A percentile compares a stretch with the other conserved stretches of the same genome.
Evolutionary conservation across 2,888 invertebrate genomes (phyloP).

Genomic region (Amitus sp.): DNA sequence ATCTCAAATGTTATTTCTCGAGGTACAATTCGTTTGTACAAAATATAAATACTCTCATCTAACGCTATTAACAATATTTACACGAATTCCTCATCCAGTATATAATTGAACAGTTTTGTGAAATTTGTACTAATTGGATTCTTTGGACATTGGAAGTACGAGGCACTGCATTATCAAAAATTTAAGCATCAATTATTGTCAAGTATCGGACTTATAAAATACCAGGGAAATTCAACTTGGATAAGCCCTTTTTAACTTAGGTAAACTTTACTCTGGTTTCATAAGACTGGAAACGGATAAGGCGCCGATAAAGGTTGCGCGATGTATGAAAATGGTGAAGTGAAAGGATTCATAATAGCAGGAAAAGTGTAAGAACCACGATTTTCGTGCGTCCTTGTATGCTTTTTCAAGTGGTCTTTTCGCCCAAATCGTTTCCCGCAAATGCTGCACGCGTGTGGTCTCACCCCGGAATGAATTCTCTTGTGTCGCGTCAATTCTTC

Average conservation of each 20-base stretch:
- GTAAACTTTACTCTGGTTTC: conserved; percentile 6
- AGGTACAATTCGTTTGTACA: conserved; percentile 4
- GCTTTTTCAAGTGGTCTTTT: conserved; percentile 94
- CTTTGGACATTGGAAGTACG: conserved; percentile 34
- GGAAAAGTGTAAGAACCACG: conserved; percentile 44
- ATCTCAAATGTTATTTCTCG: neutral
- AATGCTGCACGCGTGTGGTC: conserved; percentile 85
- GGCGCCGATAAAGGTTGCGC: neutral
- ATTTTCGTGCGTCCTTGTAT: conserved; percentile 81
- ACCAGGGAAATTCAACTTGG: neutral
- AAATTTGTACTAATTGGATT: neutral
- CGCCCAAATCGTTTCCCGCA: conserved; percentile 95
- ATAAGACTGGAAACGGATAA: conserved; percentile 42
- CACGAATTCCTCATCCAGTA: neutral
- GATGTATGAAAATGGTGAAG: conserved; percentile 16
- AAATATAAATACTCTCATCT: conserved; percentile 1
- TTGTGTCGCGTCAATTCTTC: conserved; percentile 93
- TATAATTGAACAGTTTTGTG: neutral
- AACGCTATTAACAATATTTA: conserved; percentile 9
- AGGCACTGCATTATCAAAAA: conserved; percentile 7
- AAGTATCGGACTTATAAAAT: too few relatives aligned
- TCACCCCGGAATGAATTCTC: conserved; percentile 86
- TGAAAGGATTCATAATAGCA: conserved; percentile 42
- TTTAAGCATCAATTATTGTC: neutral
- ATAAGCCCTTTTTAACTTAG: neutral